Evolutionary conservation across 2,888 invertebrate genomes (phyloP).

Genomic region (Phania funesta): DNA sequence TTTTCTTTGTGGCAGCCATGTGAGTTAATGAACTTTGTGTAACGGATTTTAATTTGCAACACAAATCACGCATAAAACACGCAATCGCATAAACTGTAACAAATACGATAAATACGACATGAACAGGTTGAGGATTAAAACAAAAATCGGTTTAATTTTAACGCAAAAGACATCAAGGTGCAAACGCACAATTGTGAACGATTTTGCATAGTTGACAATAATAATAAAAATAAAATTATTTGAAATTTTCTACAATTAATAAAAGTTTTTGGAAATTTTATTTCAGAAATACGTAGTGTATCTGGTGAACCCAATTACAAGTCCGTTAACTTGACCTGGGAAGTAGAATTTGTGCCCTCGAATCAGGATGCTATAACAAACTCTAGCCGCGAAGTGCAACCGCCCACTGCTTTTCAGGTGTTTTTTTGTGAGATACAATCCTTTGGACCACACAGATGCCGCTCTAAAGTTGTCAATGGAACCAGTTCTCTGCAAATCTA

Average conservation of each 20-base stretch:
- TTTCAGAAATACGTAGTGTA: conserved; percentile 79
- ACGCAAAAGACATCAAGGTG: conserved; percentile 1
- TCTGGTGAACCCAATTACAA: conserved; percentile 80
- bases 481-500: conserved; percentile 67
- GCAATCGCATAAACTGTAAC: conserved; percentile 32
- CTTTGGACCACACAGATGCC: conserved; percentile 89
- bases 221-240: neutral
- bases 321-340: conserved; percentile 80
- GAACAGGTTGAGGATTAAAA: conserved; percentile 10
- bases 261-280: neutral
- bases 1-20: conserved; percentile 12
- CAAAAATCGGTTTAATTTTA: neutral
- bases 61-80: conserved; percentile 27
- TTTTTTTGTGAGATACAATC: conserved; percentile 90
- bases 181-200: neutral
- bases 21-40: conserved; percentile 39
- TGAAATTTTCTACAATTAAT: no score
- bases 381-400: conserved; percentile 76
- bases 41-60: conserved; percentile 43
- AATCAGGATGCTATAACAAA: conserved; percentile 70
- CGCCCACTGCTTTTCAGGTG: conserved; percentile 84
- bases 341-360: conserved; percentile 77
- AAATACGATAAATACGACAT: conserved; percentile 31
- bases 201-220: neutral
- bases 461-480: conserved; percentile 81